Conservation (phyloP, 2,888 invertebrate species). For the Cerceris rybyensis region DNA sequence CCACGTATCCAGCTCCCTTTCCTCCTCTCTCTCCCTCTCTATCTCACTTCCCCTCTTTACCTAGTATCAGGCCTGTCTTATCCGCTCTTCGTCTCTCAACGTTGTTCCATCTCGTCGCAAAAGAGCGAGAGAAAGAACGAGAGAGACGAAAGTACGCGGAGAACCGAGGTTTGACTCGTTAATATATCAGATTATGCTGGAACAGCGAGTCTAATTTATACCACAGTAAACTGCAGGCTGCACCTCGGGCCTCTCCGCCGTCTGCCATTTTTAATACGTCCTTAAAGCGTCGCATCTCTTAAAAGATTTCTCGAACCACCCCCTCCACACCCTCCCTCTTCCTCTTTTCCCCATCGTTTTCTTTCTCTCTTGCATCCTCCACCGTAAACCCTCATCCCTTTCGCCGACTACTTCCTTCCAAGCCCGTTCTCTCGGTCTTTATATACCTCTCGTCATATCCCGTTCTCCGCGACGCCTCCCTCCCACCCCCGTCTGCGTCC, state of each 20-base stretch:
- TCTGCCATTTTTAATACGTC: slow-evolving; percentile 72
- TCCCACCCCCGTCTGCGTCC: neutral
- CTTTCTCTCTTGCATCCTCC: neutral
- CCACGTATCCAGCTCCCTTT: neutral
- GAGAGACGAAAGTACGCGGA: slow-evolving; percentile 8
- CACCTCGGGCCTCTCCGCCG: slow-evolving; percentile 60
- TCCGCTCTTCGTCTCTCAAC: slow-evolving; percentile 12
- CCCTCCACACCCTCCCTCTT: neutral
- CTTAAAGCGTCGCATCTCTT: slow-evolving; percentile 72
- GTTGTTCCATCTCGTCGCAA: slow-evolving; percentile 13
- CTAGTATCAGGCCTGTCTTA: slow-evolving; percentile 9
- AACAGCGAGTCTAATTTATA: slow-evolving; percentile 75
- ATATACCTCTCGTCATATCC: slow-evolving; percentile 14
- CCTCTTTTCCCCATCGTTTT: neutral
- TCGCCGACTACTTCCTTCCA: neutral
- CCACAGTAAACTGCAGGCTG: slow-evolving; percentile 71
- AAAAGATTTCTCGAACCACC: slow-evolving; percentile 66
- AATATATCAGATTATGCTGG: slow-evolving; percentile 74
- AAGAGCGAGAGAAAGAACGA: neutral
- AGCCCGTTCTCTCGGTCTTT: slow-evolving; percentile 3
- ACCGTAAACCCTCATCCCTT: neutral
- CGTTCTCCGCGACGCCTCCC: neutral
- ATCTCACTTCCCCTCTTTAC: slow-evolving; percentile 8
- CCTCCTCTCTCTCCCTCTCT: slow-evolving; percentile 17
- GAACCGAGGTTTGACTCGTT: slow-evolving; percentile 68